These are phyloP conservation scores for Chymomyza procnemis DNA, from an alignment of 2,888 invertebrate species.

Conservation along the genomic window DNA sequence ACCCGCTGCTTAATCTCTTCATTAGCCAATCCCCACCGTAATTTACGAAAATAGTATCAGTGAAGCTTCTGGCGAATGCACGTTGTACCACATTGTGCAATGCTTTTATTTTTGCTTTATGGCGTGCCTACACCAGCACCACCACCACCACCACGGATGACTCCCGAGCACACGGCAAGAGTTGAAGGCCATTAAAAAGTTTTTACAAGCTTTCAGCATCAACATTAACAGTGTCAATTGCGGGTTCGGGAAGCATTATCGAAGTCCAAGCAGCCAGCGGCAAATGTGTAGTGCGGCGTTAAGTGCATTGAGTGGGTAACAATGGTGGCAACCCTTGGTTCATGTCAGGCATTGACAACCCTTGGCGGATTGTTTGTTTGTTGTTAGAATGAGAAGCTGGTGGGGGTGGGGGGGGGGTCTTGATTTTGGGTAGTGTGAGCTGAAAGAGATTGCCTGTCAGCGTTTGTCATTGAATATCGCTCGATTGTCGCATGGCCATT, in stretches of 20 bases:
- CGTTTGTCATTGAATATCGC: slow-evolving; percentile 25
- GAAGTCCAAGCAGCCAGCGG: neutral
- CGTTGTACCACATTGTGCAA: no score
- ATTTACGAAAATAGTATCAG: slow-evolving; percentile 29
- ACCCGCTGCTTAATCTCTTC: slow-evolving; percentile 40
- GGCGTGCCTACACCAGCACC: no score
- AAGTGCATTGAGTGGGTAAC: neutral
- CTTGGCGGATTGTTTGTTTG: neutral
- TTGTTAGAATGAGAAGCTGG: neutral
- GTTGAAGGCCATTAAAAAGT: slow-evolving; percentile 51
- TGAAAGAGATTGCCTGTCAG: slow-evolving; percentile 17
- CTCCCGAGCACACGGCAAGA: slow-evolving; percentile 20
- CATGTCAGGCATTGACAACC: neutral
- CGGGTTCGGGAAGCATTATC: neutral
- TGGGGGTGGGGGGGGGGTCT: no score
- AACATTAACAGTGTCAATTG: slow-evolving; percentile 37
- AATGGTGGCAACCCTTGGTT: neutral
- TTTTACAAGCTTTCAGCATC: slow-evolving; percentile 59
- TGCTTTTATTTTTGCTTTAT: neutral
- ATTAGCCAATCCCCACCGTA: slow-evolving; percentile 32
- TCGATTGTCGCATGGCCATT: neutral
- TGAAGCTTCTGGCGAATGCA: slow-evolving; percentile 28
- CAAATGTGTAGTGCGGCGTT: neutral
- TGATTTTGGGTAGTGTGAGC: neutral
- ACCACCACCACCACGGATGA: neutral